Percentiles rank a stretch among this genome's conserved stretches.
These are phyloP conservation scores for Pantherophis alleghaniensis DNA, from an alignment of 2,797 vertebrate species.

Conservation along the genomic window DNA sequence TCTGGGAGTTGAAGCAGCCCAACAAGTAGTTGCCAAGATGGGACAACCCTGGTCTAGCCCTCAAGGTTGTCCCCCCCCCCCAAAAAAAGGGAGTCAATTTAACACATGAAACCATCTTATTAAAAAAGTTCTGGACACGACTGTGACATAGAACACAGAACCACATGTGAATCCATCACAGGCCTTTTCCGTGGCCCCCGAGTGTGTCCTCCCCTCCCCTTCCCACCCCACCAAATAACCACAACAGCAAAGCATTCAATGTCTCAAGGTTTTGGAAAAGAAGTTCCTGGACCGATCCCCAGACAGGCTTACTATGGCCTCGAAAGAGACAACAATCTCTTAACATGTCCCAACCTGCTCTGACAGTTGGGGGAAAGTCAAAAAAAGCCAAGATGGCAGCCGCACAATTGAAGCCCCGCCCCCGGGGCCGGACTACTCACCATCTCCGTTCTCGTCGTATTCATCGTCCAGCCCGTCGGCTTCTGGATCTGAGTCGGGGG, in stretches of 20 bases:
- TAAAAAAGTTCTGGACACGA: too few species aligned
- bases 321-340: fast-evolving
- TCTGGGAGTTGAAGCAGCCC: too few species aligned
- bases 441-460: conserved; percentile 62
- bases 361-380: neutral
- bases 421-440: conserved; percentile 28
- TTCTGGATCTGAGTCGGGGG: conserved; percentile 70
- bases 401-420: fast-evolving
- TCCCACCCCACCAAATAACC: neutral
- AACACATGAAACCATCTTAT: too few species aligned
- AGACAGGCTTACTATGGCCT: neutral
- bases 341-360: neutral
- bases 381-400: neutral
- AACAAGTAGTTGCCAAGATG: too few species aligned
- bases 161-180: neutral
- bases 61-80: neutral
- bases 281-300: too few species aligned
- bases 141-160: too few species aligned
- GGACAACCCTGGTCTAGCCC: neutral
- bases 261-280: too few species aligned
- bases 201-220: neutral
- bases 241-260: too few species aligned
- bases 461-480: conserved; percentile 65
- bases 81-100: too few species aligned
- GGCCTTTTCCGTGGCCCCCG: neutral